Conservation (phyloP, 2,888 invertebrate genomes). For the Pterostichus madidus region DNA sequence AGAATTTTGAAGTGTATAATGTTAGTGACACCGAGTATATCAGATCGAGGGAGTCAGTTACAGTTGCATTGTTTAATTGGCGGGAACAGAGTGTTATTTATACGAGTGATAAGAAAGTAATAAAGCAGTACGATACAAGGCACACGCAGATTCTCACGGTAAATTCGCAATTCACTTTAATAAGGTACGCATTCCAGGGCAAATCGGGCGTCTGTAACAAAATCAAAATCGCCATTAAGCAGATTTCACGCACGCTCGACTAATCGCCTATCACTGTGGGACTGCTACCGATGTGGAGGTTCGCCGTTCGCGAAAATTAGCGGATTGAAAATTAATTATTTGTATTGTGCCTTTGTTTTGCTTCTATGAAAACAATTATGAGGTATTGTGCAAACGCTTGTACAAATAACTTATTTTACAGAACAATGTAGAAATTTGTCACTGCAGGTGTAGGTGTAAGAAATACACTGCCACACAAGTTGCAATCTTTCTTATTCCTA, state of each 20-base stretch:
- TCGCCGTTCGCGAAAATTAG: neutral
- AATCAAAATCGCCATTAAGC: neutral
- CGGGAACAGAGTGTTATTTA: slow-evolving; percentile 22
- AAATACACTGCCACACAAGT: neutral
- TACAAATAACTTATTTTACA: neutral
- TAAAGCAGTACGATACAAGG: slow-evolving; percentile 18
- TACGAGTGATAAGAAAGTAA: slow-evolving; percentile 50
- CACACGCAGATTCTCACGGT: slow-evolving; percentile 41
- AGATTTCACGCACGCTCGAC: slow-evolving; percentile 2
- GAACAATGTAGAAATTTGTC: slow-evolving; percentile 3
- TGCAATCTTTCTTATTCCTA: neutral
- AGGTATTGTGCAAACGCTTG: neutral
- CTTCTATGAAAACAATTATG: neutral
- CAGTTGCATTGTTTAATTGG: slow-evolving; percentile 47
- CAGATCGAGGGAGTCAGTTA: neutral
- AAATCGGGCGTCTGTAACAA: slow-evolving; percentile 8
- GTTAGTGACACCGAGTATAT: too few species aligned
- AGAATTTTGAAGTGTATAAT: too few species aligned
- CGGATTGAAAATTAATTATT: neutral
- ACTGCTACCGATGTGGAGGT: slow-evolving; percentile 3
- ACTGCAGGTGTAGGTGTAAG: neutral
- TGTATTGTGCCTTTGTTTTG: neutral
- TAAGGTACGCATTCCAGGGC: slow-evolving; percentile 34
- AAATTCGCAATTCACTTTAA: slow-evolving; percentile 40
- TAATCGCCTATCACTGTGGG: slow-evolving; percentile 8